Percentiles rank a stretch among this genome's conserved stretches.
phyloP scores from a whole-genome alignment of 2,888 invertebrate genomes.

The Synanthedon formicaeformis region DNA sequence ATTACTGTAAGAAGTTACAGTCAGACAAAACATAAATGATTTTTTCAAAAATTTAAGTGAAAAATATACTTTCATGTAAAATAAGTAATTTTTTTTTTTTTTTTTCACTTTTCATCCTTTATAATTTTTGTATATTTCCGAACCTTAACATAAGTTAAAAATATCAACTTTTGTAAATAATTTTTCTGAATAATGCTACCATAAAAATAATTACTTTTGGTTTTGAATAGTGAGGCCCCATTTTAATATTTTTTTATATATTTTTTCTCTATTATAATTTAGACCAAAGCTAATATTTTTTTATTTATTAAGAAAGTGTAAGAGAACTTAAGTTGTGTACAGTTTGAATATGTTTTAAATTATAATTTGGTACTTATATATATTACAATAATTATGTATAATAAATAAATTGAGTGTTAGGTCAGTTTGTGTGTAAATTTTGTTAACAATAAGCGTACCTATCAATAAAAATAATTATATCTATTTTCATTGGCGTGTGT shows the following conservation, averaged over 20 bases:
- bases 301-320: slow-evolving; percentile 23
- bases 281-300: slow-evolving; percentile 53
- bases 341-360: background rate
- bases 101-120: too few relatives aligned
- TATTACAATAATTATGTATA: slow-evolving; percentile 13
- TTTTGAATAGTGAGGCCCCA: too few relatives aligned
- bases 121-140: too few relatives aligned
- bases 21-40: too few relatives aligned
- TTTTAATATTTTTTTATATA: slow-evolving; percentile 6
- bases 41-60: too few relatives aligned
- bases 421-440: slow-evolving; percentile 42
- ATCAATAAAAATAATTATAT: slow-evolving; percentile 61
- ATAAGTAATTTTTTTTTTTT: too few relatives aligned
- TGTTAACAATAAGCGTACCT: slow-evolving; percentile 32
- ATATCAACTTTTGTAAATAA: background rate
- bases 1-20: too few relatives aligned
- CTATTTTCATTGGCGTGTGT: slow-evolving; percentile 41
- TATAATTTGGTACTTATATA: slow-evolving; percentile 1
- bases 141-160: too few relatives aligned
- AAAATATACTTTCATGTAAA: too few relatives aligned
- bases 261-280: slow-evolving; percentile 22
- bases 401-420: slow-evolving; percentile 29
- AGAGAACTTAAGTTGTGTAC: background rate
- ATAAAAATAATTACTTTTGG: background rate
- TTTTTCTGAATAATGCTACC: background rate